Evolutionary conservation across 2,888 invertebrate genomes (phyloP), one percentile per base, ranked within the genome.

Genomic region (Hydraecia micacea): DNA sequence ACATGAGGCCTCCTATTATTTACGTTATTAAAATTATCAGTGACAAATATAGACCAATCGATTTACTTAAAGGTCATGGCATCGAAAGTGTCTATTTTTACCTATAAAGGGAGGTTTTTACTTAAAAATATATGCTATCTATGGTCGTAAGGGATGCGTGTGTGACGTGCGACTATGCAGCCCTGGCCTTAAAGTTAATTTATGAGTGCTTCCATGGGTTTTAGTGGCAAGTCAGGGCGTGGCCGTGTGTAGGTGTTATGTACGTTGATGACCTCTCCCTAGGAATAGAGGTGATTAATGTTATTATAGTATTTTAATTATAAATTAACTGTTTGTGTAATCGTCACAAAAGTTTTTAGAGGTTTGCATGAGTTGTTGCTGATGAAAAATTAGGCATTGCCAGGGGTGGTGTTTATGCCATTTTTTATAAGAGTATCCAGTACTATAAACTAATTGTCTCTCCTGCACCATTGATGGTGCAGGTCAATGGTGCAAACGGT

Each of bases 161-260:
- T 67, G 73, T 77, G 70, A 83, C 81, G 70, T 81, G 73, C 36
- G 55, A 67, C 42, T 76, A 58, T 85, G 83, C 70, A 85, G 73
- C 67, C 58, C 28, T 73, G 73, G 82, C 73, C 52, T 77, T 85
- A 71, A 67, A 81, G 25, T 85, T 81, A 85, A 83, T 83, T 83
- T 83, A 83, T 73, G 70, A 58, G 58, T 66, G 73, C 58, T 77
- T 77, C 66, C 60, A 75, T 32, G 81, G 42, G 70, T 63, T 81
- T 74, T 76, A 83, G 81, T 73, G 67, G 81, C 28, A 58, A 55
- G 77, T 77, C 13, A 85, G 77, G 83, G 73, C 36, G 73, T 67
- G 73, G 75, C 85, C 72, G 66, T 62, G 69, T 66, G 52, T 36
- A 69, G 63, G 63, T 73, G 67, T 63, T 49, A 36, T 32, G 55